Percentiles rank a stretch among this genome's conserved stretches.
Conservation (phyloP, 64 coral and sea anemone genomes). For the Platygyra sinensis region DNA sequence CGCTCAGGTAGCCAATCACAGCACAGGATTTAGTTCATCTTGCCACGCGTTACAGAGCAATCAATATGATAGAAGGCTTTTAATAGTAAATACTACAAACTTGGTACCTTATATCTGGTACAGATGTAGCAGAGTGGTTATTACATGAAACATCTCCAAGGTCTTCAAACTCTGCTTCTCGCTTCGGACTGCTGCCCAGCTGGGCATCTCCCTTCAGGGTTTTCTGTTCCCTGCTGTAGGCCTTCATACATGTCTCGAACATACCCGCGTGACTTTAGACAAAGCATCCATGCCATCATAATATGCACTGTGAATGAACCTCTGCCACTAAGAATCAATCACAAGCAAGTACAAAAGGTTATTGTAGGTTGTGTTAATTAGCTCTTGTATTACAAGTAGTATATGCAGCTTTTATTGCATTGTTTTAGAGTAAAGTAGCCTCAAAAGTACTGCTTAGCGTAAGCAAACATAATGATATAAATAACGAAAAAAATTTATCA, state of each 20-base stretch:
- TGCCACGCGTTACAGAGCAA: neutral
- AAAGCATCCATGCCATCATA: slow-evolving; percentile 94
- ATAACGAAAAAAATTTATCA: no score
- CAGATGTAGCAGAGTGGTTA: neutral
- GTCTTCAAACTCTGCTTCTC: slow-evolving; percentile 86
- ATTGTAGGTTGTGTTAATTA: no score
- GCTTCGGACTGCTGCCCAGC: slow-evolving; percentile 11
- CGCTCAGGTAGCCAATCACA: no score
- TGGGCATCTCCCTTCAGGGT: neutral
- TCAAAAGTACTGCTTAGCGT: no score
- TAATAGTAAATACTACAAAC: neutral
- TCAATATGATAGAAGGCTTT: neutral
- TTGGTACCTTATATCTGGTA: slow-evolving; percentile 67
- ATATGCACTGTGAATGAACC: slow-evolving; percentile 87
- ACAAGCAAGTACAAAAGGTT: neutral
- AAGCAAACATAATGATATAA: no score
- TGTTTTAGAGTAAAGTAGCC: no score
- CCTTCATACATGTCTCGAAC: slow-evolving; percentile 82
- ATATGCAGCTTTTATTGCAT: no score
- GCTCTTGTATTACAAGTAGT: no score
- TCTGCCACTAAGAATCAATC: slow-evolving; percentile 33
- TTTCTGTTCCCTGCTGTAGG: slow-evolving; percentile 55
- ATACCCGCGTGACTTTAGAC: slow-evolving; percentile 90
- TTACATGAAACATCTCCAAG: slow-evolving; percentile 39
- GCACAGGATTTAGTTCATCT: no score